Evolutionary conservation across 2,888 invertebrate genomes (phyloP), one percentile per base, ranked within the genome.

Genomic region (Pocota personata): DNA sequence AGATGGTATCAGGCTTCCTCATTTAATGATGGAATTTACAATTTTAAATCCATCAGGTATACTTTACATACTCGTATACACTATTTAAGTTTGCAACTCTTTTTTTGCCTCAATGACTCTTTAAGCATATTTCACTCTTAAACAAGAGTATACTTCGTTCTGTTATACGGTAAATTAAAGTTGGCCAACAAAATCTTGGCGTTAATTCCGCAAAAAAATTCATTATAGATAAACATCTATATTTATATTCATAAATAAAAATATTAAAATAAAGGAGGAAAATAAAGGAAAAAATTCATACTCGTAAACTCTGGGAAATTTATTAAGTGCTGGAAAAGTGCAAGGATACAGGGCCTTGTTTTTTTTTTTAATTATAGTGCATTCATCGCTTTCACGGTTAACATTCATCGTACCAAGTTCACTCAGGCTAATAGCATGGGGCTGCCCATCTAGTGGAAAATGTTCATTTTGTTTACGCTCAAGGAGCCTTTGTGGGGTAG

Each of bases 381-480:
- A 57, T 69, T 67, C 52, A 52, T 40, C 52, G 37, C 37, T 24
- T 69, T 69, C 30, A 43, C 21, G 43, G n/a, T 46, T 32, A 19
- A 57, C 43, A 57, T 69, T 52, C 43, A 57, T n/a, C 32, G 32
- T 35, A 35, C n/a, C 3, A 58, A 37, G 72, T 48, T 58, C 71
- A 72, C 58, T 27, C 48, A 48, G 16, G 27, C 35, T 5, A 8
- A 46, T 37, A 57, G 48, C 19, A 19, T 57, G 32, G n/a, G 16
- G 46, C 58, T 50, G 72, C n/a, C 48, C 46, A 27, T 48, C 16
- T 27, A n/a, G 58, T 72, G 72, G 58, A 72, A 72, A 72, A 72
- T 72, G 48, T 60, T 37, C 27, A 37, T 60, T 72, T 60, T 72
- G 27, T 72, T 60, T 48, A 60, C 48, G 58, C 58, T 60, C 60